These are phyloP conservation scores for Nephotettix cincticeps DNA, from an alignment of 1,140 invertebrate genomes.

Conservation along the genomic window DNA sequence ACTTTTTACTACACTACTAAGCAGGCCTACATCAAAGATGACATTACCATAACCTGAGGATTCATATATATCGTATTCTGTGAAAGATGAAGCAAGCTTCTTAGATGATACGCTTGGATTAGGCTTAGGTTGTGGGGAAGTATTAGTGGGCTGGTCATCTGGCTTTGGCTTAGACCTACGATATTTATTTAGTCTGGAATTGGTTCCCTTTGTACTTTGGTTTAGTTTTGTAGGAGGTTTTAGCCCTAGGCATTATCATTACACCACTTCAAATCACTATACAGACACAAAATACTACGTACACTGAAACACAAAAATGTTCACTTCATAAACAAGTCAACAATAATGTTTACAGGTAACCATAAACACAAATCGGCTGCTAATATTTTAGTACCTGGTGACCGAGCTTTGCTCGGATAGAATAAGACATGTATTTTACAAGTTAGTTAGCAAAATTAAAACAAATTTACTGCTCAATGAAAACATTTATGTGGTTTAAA, in stretches of 20 bases:
- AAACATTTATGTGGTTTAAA: too few relatives aligned
- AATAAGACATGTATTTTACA: too few relatives aligned
- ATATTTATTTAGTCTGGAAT: background rate
- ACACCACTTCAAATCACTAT: too few relatives aligned
- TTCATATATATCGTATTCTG: conserved; percentile 1
- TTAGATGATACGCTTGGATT: background rate
- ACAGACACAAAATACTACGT: too few relatives aligned
- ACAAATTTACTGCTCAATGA: too few relatives aligned
- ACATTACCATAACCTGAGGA: background rate
- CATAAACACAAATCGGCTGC: too few relatives aligned
- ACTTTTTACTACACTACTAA: background rate
- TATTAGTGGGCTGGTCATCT: background rate
- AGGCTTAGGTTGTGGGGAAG: conserved; percentile 1
- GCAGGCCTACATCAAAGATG: background rate
- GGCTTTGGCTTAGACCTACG: conserved; percentile 8
- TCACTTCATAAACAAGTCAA: too few relatives aligned
- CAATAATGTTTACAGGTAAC: too few relatives aligned
- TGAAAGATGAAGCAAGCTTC: background rate
- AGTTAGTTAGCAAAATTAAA: too few relatives aligned
- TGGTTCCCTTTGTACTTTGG: background rate
- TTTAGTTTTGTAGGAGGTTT: conserved; percentile 10
- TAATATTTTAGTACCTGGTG: too few relatives aligned
- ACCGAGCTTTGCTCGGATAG: too few relatives aligned
- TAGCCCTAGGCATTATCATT: background rate
- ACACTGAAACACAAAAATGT: too few relatives aligned